A percentile compares a stretch with the other conserved stretches of the same genome.
These are phyloP conservation scores for Antheraea yamamai DNA, from an alignment of 2,888 invertebrate species.

Conservation along the genomic window DNA sequence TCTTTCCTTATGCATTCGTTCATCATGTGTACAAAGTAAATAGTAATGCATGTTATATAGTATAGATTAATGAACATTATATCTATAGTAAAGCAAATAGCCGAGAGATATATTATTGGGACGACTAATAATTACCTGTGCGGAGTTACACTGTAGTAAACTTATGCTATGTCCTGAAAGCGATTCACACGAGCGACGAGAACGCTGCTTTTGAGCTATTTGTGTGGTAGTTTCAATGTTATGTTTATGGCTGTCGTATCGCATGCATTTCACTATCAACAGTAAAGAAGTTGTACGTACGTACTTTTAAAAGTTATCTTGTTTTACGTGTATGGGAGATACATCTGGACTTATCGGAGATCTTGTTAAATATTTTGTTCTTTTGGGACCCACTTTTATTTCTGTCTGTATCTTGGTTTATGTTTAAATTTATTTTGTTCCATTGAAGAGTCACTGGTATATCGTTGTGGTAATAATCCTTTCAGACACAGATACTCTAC, in stretches of 20 bases:
- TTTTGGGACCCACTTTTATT: neutral
- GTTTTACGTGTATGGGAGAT: neutral
- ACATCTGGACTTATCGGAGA: too few species aligned
- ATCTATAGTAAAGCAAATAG: too few species aligned
- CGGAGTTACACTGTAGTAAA: neutral
- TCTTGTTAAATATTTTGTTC: neutral
- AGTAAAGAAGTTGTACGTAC: neutral
- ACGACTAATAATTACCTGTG: neutral
- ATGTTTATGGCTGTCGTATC: neutral
- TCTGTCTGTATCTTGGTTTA: neutral
- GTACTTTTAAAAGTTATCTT: neutral
- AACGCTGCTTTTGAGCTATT: conserved; percentile 6
- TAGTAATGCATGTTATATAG: neutral
- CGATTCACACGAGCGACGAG: neutral
- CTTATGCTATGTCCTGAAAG: conserved; percentile 1
- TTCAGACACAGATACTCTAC: too few species aligned
- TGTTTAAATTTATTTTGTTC: too few species aligned
- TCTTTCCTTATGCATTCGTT: neutral
- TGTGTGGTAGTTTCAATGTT: conserved; percentile 12
- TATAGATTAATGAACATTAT: neutral
- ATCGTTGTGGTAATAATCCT: too few species aligned
- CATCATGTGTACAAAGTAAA: neutral
- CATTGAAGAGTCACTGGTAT: too few species aligned
- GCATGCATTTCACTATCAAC: conserved; percentile 6
- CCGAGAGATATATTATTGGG: neutral